Evolutionary conservation across 1,140 invertebrate genomes (phyloP), one percentile per base, ranked within the genome.

Genomic region (Pseudobourletiella spinata): DNA sequence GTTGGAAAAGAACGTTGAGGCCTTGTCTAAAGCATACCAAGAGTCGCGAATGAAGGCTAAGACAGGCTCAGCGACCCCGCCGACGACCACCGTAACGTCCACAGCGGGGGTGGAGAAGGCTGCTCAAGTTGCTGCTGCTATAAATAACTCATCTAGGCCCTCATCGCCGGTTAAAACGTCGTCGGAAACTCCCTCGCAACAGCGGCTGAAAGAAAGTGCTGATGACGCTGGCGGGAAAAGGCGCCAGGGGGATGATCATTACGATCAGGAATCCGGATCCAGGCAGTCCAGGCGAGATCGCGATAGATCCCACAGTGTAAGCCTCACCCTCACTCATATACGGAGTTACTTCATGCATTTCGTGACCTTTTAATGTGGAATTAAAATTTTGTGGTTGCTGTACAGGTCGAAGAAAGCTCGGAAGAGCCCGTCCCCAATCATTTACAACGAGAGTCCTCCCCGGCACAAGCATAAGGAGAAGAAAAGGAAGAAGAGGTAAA

Each of bases 1-100:
- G 32, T 73, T 92, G 46, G 88, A 91, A 67, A 83, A 82, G 15
- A 81, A 83, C 26, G 84, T 91, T 0, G 86, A 89, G 42, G 82
- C 86, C 67, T 73, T 89, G 1, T 82, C 83, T 48, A 84, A 84
- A 69, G 80, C 83, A 22, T 89, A 90, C 67, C 81, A 87, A 43
- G 87, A 89, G 66, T 84, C 83, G 0, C 82, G 87, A 65, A 80
- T 82, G 14, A 87, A 87, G 72, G 26, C 50, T 74, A 80, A 65
- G 74, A 75, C 14, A 76, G 77, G 20, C 78, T 76, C n/a, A 65
- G 75, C 1, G 81, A 81, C 43, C 77, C 77, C 35, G 78, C 32
- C 32, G n/a, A 39, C 32, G 32, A n/a, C 8, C 8, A 39, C 32
- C n/a, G n/a, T 11, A 39, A 39, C 32, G 32, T n/a, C 32, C 32